A percentile compares a stretch with the other conserved stretches of the same genome.
phyloP scores from a whole-genome alignment of 2,888 invertebrate species.

The Lepidonotus clava region DNA sequence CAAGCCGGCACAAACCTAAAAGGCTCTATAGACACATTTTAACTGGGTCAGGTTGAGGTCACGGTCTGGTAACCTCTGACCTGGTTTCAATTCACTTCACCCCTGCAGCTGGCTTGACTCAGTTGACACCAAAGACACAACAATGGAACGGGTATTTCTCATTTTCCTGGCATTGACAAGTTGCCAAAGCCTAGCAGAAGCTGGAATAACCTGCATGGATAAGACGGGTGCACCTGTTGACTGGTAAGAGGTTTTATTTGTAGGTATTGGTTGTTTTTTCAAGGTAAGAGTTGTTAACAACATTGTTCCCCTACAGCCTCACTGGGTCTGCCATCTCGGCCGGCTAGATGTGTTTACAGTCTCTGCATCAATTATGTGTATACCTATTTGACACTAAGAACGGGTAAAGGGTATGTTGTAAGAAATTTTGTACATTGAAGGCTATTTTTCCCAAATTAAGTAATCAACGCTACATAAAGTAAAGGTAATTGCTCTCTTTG shows the following conservation, averaged over 20 bases:
- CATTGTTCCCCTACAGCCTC: neutral
- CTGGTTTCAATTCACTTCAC: too few relatives aligned
- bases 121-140: neutral
- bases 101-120: neutral
- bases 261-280: neutral
- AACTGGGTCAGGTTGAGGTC: neutral
- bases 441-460: too few relatives aligned
- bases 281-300: neutral
- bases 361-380: neutral
- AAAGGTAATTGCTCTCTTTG: too few relatives aligned
- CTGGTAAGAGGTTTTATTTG: slow-evolving; percentile 37
- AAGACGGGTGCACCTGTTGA: slow-evolving; percentile 49
- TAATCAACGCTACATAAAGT: too few relatives aligned
- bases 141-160: neutral
- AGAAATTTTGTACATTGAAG: too few relatives aligned
- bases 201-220: slow-evolving; percentile 19
- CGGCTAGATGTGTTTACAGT: neutral
- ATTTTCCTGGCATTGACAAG: neutral
- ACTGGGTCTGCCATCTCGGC: neutral
- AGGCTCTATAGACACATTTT: too few relatives aligned
- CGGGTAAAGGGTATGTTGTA: too few relatives aligned
- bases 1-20: too few relatives aligned
- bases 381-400: too few relatives aligned
- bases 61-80: neutral
- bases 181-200: neutral